These are phyloP conservation scores for Labia minor DNA, from an alignment of 2,888 invertebrate genomes.

Conservation along the genomic window DNA sequence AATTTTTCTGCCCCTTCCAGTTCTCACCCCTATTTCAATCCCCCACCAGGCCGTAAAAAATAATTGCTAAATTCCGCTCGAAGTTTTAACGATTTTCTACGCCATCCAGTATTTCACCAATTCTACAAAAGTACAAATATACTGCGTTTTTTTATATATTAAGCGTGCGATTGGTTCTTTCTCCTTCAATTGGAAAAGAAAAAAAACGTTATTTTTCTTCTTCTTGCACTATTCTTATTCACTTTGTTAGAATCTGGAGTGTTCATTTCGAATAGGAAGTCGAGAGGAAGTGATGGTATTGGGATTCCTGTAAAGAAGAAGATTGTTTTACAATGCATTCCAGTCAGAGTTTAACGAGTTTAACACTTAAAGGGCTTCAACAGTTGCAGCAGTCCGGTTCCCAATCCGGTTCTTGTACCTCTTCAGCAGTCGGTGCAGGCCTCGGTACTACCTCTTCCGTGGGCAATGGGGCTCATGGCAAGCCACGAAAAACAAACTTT, in stretches of 20 bases:
- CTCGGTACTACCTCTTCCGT: not conserved
- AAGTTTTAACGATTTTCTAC: conserved; percentile 13
- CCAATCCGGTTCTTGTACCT: too few relatives aligned
- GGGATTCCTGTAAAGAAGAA: not conserved
- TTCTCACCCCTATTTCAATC: conserved; percentile 9
- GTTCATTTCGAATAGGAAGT: too few relatives aligned
- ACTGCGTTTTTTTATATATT: not conserved
- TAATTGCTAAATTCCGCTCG: conserved; percentile 13
- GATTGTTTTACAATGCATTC: not conserved
- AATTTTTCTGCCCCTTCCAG: conserved; percentile 1
- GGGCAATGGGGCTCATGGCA: conserved; percentile 17
- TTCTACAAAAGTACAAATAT: conserved; percentile 8
- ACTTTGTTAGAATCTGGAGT: too few relatives aligned
- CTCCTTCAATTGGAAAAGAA: too few relatives aligned
- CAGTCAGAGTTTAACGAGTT: not conserved
- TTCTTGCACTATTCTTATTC: too few relatives aligned
- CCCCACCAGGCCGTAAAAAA: conserved; percentile 13
- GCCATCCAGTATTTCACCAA: conserved; percentile 4
- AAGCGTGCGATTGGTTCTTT: too few relatives aligned
- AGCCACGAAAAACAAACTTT: conserved; percentile 31
- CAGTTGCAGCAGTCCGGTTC: not conserved
- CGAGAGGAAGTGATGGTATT: not conserved
- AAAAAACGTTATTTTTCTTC: too few relatives aligned
- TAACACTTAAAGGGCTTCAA: not conserved
- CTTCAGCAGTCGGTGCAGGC: too few relatives aligned